These are phyloP conservation scores for Hyles euphorbiae DNA, from an alignment of 1,140 invertebrate species.

Conservation along the genomic window DNA sequence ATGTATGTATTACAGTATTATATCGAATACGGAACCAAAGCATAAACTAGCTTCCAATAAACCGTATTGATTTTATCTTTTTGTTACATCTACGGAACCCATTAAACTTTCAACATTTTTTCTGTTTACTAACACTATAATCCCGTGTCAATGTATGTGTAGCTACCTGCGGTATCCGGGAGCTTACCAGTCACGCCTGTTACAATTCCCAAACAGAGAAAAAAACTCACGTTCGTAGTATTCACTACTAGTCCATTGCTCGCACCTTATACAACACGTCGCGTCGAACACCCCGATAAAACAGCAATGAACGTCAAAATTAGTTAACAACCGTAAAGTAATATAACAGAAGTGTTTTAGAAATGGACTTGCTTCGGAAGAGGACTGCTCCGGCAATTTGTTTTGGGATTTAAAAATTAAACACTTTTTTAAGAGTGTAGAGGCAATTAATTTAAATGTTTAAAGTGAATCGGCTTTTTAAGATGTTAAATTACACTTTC, in stretches of 20 bases:
- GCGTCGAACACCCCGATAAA: slow-evolving; percentile 18
- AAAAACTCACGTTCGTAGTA: slow-evolving; percentile 36
- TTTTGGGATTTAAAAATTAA: slow-evolving; percentile 5
- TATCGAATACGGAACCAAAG: too few relatives aligned
- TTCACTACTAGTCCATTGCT: slow-evolving; percentile 44
- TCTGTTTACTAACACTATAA: slow-evolving; percentile 46
- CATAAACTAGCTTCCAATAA: too few relatives aligned
- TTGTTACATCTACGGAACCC: slow-evolving; percentile 18
- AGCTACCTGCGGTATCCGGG: slow-evolving; percentile 66
- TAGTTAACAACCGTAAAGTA: background rate
- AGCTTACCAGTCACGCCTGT: slow-evolving; percentile 39
- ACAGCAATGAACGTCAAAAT: slow-evolving; percentile 36
- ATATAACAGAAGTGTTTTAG: background rate
- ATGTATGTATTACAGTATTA: too few relatives aligned
- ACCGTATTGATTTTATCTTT: slow-evolving; percentile 21
- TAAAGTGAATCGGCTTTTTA: slow-evolving; percentile 21
- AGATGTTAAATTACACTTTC: slow-evolving; percentile 2
- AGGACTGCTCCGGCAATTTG: slow-evolving; percentile 4
- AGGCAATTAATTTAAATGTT: slow-evolving; percentile 53
- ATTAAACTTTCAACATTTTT: slow-evolving; percentile 39
- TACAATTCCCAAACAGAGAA: slow-evolving; percentile 40
- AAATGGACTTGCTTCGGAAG: background rate
- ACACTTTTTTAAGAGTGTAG: background rate
- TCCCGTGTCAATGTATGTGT: slow-evolving; percentile 51
- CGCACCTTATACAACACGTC: slow-evolving; percentile 18